phyloP scores from a whole-genome alignment of 2,888 invertebrate species.

The Catocala sponsa region DNA sequence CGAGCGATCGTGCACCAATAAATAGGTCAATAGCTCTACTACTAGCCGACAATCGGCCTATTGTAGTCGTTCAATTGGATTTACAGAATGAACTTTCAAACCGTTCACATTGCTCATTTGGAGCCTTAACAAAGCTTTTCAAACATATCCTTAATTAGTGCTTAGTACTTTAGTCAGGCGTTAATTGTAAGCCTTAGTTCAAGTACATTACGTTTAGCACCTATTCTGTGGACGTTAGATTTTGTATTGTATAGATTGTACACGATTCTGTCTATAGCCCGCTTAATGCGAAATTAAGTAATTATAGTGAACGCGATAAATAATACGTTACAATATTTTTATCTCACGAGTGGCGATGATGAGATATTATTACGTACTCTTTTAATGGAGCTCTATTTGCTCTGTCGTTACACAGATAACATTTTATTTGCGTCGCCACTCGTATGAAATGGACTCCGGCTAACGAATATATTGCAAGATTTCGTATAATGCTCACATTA shows the following conservation, averaged over 20 bases:
- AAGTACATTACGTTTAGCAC: neutral
- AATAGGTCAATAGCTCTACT: constrained; percentile 80
- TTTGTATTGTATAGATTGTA: neutral
- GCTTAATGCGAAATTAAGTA: constrained; percentile 9
- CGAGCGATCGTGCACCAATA: constrained; percentile 74
- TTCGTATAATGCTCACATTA: constrained; percentile 10
- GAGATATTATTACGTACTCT: constrained; percentile 11
- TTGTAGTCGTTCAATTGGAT: constrained; percentile 40
- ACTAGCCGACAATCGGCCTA: constrained; percentile 45
- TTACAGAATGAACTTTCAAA: constrained; percentile 34
- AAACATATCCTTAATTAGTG: neutral
- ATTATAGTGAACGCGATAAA: constrained; percentile 9
- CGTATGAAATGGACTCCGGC: constrained; percentile 3
- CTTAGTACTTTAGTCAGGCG: constrained; percentile 6
- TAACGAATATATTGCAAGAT: constrained; percentile 9
- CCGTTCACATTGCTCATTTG: constrained; percentile 22
- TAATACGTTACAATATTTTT: constrained; percentile 11
- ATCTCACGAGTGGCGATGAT: constrained; percentile 17
- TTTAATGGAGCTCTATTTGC: constrained; percentile 11
- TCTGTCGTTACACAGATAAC: constrained; percentile 12
- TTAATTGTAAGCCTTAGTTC: neutral
- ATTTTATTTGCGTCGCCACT: constrained; percentile 7
- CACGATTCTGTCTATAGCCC: constrained; percentile 5
- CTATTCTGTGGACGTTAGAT: neutral
- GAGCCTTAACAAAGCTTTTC: neutral